These are phyloP conservation scores for Mellilla xanthometata DNA, from an alignment of 2,888 invertebrate species.

Conservation along the genomic window DNA sequence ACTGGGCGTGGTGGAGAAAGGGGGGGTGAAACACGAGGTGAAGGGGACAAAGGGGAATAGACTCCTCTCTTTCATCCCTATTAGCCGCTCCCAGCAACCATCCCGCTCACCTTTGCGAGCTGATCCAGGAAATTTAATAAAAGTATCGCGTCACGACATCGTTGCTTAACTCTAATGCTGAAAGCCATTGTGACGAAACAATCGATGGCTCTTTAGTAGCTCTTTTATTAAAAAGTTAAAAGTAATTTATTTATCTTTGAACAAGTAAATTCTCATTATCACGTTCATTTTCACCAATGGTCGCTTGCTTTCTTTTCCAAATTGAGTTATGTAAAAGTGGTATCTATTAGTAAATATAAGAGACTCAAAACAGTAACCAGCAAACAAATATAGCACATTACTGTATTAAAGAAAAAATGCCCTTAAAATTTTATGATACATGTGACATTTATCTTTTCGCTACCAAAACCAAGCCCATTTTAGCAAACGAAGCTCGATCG, in stretches of 20 bases:
- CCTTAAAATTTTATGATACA: no score
- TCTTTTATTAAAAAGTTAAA: constrained; percentile 12
- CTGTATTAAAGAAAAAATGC: no score
- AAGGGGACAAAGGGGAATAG: constrained; percentile 29
- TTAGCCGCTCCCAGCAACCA: constrained; percentile 53
- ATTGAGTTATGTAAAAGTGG: no score
- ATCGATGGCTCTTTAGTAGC: constrained; percentile 18
- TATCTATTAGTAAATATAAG: no score
- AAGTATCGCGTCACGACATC: constrained; percentile 49
- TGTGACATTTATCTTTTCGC: no score
- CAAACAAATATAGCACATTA: no score
- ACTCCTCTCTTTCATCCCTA: constrained; percentile 58
- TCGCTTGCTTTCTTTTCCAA: no score
- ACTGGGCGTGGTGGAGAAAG: constrained; percentile 62
- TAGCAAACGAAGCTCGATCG: constrained; percentile 30
- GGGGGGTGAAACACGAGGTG: constrained; percentile 34
- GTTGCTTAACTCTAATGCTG: constrained; percentile 42
- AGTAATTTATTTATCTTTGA: no score
- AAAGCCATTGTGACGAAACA: constrained; percentile 28
- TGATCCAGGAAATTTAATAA: constrained; percentile 62
- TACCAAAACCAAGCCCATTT: constrained; percentile 20
- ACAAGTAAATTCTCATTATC: no score
- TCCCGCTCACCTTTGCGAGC: constrained; percentile 55
- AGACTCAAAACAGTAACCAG: no score
- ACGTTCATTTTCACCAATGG: no score